A percentile compares a stretch with the other conserved stretches of the same genome.
phyloP scores from a whole-genome alignment of 2,888 invertebrate genomes.

The Cheilosia scutellata region DNA sequence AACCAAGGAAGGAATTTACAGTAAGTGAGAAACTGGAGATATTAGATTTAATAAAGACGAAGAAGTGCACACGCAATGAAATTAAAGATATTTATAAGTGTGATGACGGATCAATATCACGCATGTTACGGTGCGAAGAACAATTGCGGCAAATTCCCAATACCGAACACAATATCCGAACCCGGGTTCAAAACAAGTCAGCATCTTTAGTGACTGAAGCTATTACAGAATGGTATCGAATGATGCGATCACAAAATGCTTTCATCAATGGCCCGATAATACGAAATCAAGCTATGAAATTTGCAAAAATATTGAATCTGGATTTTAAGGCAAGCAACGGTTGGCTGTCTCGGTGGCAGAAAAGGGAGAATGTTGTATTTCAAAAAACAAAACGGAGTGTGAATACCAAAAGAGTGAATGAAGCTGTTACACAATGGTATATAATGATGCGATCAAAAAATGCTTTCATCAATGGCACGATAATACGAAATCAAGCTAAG shows the following conservation, averaged over 20 bases:
- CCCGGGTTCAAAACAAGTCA: background rate
- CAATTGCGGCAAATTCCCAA: background rate
- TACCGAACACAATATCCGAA: background rate
- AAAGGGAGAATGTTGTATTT: constrained; percentile 8
- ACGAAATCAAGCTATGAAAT: background rate
- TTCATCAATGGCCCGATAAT: constrained; percentile 3
- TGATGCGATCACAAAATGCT: background rate
- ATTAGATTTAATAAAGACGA: background rate
- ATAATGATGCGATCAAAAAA: too few relatives aligned
- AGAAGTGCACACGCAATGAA: background rate
- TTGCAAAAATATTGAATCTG: constrained; percentile 10
- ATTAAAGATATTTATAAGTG: background rate
- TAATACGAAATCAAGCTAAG: too few relatives aligned
- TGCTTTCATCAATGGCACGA: too few relatives aligned
- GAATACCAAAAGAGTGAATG: too few relatives aligned
- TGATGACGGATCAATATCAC: background rate
- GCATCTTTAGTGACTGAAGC: background rate
- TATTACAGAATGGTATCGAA: constrained; percentile 8
- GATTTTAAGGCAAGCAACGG: constrained; percentile 4
- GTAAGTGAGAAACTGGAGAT: constrained; percentile 1
- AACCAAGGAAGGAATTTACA: constrained; percentile 1
- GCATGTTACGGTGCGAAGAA: background rate
- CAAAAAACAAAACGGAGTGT: too few relatives aligned
- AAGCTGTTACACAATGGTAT: too few relatives aligned
- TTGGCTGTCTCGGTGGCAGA: constrained; percentile 37